A percentile compares a stretch with the other conserved stretches of the same genome.
Evolutionary conservation across 2,888 invertebrate genomes (phyloP).

Genomic region (Sepioteuthis lessoniana): DNA sequence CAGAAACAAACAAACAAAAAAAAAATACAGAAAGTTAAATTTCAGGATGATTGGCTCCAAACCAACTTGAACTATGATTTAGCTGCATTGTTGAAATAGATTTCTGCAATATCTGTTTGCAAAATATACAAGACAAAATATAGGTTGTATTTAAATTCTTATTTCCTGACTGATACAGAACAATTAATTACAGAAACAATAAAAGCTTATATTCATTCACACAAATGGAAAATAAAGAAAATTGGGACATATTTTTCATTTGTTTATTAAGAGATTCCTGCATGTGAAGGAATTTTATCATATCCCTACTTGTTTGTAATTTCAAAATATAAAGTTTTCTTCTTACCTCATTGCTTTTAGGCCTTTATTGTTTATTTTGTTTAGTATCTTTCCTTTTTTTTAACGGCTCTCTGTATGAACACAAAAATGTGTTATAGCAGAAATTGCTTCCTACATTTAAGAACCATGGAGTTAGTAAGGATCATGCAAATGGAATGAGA

Average conservation of each 20-base stretch:
- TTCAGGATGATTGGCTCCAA: not conserved
- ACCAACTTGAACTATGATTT: not conserved
- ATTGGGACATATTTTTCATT: not conserved
- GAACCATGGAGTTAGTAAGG: not conserved
- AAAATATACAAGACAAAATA: not conserved
- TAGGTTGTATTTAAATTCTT: not conserved
- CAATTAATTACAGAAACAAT: not conserved
- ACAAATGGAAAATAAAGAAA: not conserved
- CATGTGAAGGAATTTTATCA: not conserved
- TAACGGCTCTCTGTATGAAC: not conserved
- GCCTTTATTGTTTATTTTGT: not conserved
- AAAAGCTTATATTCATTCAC: not conserved
- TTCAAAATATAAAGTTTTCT: not conserved
- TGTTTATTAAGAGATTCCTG: not conserved
- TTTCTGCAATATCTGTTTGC: not conserved
- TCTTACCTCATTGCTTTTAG: not conserved
- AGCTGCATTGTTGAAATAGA: not conserved
- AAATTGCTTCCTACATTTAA: not conserved
- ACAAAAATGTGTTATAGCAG: not conserved
- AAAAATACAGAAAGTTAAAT: not conserved
- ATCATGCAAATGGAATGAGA: not conserved
- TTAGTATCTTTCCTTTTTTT: not conserved
- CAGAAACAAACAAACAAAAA: too few species aligned
- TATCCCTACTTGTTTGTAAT: not conserved
- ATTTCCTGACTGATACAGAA: not conserved